Percentiles rank a stretch among this genome's conserved stretches.
Evolutionary conservation across 2,113 vertebrate genomes (phyloP).

Genomic region (Tetrao urogallus): DNA sequence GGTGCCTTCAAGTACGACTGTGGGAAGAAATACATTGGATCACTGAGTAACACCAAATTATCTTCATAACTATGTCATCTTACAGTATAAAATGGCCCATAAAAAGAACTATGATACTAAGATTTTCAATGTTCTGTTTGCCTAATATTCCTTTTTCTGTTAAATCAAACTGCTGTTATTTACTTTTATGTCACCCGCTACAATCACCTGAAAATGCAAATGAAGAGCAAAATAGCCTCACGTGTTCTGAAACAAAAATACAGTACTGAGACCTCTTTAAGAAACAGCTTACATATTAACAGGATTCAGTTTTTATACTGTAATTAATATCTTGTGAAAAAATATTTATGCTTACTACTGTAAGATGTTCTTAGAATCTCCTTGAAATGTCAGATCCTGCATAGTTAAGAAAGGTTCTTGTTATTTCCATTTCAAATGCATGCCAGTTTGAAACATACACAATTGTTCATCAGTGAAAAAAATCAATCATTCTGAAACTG

Average conservation of each 20-base stretch:
- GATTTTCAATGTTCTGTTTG: neutral
- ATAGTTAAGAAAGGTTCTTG: neutral
- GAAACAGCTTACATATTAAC: neutral
- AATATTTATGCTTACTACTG: neutral
- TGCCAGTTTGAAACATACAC: neutral
- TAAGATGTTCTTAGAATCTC: neutral
- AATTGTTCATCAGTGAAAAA: neutral
- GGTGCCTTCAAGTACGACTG: neutral
- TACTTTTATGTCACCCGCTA: neutral
- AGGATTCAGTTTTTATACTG: neutral
- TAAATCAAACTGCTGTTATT: neutral
- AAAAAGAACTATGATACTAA: neutral
- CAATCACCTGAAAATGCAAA: neutral
- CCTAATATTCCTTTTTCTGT: neutral
- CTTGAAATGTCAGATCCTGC: neutral
- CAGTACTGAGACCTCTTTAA: neutral
- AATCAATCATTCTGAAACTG: neutral
- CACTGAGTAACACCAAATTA: neutral
- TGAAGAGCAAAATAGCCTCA: neutral
- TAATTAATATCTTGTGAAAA: neutral
- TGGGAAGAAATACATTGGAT: neutral
- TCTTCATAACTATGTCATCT: neutral
- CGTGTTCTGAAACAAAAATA: neutral
- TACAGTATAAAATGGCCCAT: neutral
- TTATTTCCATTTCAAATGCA: neutral